Base-by-base conservation (phyloP, 2,113 vertebrate species). In the Rhynchopsitta pachyrhyncha region DNA sequence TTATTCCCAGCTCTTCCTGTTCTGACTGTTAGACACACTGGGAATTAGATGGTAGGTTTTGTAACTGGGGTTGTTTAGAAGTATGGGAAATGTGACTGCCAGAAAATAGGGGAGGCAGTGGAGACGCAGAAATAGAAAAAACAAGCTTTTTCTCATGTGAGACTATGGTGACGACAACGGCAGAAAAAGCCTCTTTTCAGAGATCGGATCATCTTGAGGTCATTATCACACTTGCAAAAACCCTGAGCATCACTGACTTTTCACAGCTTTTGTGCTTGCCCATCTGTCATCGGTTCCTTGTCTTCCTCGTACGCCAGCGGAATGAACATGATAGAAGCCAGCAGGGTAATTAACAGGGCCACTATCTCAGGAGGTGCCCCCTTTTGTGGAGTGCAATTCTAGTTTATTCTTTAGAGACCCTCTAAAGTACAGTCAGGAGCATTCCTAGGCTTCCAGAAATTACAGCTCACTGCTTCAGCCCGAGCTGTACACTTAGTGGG, bases 201-300 rank as follows among this genome's bases (percentile, higher is more conserved):
- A 74, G 74, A 85, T 70, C 79, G 49, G 86, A 90, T 94, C 66
- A 77, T 85, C 84, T 75, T 37, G 79, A 86, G 95, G 92, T 97
- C 93, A 88, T 95, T 90, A 94, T 92, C 88, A 47, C 86, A 20
- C 86, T 97, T 44, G 71, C 57, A 60, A 69, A 93, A 70, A 62
- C 73, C 73, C 62, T 17, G 62, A 94, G 76, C 74, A 59, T 82
- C 70, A 2, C 62, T 81, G 79, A 85, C 63, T 96, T 90, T 23
- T 63, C 87, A 31, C 88, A 88, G 93, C 84, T 92, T 91, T 84
- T 93, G 78, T 92, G 75, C 71, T 76, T 12, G 59, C 79, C 87
- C 93, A 93, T 92, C 91, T 93, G 92, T 90, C 85, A 71, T 7
- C 68, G 76, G 60, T 52, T 86, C 41, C 85, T 17, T 44, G 64